phyloP scores from a whole-genome alignment of 1,140 invertebrate species.

The Trachymyrmex cornetzi region DNA sequence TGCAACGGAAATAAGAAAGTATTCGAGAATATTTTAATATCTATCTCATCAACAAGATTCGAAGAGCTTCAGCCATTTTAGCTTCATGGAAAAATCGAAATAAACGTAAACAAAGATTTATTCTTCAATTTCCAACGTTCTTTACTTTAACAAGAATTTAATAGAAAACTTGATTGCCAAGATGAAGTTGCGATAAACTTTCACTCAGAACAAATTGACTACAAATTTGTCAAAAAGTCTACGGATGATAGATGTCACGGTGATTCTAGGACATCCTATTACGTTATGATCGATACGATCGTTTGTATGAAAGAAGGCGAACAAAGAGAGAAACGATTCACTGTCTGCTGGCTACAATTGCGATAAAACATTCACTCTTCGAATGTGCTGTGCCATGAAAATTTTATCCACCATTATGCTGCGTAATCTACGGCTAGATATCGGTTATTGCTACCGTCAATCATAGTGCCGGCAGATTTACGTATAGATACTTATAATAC shows the following conservation, averaged over 20 bases:
- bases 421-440: conserved; percentile 77
- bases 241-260: conserved; percentile 39
- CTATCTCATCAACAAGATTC: conserved; percentile 20
- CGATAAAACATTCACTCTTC: conserved; percentile 83
- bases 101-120: conserved; percentile 42
- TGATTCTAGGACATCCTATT: conserved; percentile 28
- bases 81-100: conserved; percentile 21
- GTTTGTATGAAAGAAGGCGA: conserved; percentile 30
- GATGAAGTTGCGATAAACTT: conserved; percentile 49
- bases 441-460: conserved; percentile 74
- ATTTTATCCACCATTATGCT: conserved; percentile 82
- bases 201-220: conserved; percentile 27
- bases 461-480: conserved; percentile 68
- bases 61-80: not conserved
- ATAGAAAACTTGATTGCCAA: conserved; percentile 51
- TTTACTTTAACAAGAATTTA: conserved; percentile 45
- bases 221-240: conserved; percentile 52
- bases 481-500: conserved; percentile 64
- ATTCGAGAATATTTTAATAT: conserved; percentile 12
- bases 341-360: conserved; percentile 68
- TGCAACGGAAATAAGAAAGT: not conserved
- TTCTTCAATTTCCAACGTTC: conserved; percentile 45
- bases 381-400: conserved; percentile 82
- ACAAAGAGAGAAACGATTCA: conserved; percentile 58
- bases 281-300: conserved; percentile 35